Evolutionary conservation across 2,888 invertebrate genomes (phyloP).

Genomic region (Cerceris rybyensis): DNA sequence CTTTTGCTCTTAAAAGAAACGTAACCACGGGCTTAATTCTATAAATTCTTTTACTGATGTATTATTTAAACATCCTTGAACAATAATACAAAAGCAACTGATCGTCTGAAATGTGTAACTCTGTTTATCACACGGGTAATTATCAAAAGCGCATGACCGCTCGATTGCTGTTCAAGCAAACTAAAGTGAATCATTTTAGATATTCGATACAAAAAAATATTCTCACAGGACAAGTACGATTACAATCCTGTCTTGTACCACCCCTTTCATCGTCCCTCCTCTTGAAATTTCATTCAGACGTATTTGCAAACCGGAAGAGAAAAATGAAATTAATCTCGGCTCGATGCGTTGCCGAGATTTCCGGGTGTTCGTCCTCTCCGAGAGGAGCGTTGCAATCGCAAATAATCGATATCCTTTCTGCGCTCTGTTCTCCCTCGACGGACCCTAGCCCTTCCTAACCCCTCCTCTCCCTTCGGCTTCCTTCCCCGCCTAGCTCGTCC

Average conservation of each 20-base stretch:
- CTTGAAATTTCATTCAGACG: conserved; percentile 41
- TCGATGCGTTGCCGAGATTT: conserved; percentile 48
- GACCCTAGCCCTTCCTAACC: conserved; percentile 24
- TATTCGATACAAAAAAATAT: too few species aligned
- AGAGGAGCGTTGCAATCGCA: conserved; percentile 69
- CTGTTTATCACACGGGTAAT: too few species aligned
- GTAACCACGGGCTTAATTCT: too few species aligned
- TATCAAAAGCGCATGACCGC: too few species aligned
- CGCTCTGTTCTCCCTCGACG: conserved; percentile 65
- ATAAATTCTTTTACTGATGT: too few species aligned
- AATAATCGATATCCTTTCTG: conserved; percentile 77
- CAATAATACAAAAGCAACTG: too few species aligned
- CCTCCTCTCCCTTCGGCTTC: conserved; percentile 23
- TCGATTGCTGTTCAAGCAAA: too few species aligned
- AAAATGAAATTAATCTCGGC: conserved; percentile 50
- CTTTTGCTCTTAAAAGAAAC: too few species aligned
- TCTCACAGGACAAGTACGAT: too few species aligned
- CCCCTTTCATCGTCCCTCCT: not conserved
- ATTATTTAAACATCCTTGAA: too few species aligned
- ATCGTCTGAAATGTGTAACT: too few species aligned
- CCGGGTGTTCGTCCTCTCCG: conserved; percentile 41
- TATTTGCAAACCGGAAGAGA: conserved; percentile 44
- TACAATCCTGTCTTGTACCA: not conserved
- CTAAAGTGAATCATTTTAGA: too few species aligned
- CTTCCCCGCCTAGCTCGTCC: conserved; percentile 8